A percentile compares a stretch with the other conserved stretches of the same genome.
phyloP scores from a whole-genome alignment of 2,888 invertebrate species.

The Agrotis segetum region DNA sequence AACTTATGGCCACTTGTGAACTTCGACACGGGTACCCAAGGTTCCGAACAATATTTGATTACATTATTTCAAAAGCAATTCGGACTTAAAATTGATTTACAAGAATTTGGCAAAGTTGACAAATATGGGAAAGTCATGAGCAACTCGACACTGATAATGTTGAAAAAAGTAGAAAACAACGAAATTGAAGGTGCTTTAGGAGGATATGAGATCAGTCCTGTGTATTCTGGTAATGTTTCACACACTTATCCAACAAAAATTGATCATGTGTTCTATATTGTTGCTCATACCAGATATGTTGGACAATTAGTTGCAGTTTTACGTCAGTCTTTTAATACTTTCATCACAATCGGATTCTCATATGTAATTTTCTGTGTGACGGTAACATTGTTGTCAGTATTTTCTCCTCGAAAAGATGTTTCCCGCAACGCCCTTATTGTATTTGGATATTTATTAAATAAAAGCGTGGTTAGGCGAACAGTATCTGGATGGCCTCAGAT shows the following conservation, averaged over 20 bases:
- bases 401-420: slow-evolving; percentile 58
- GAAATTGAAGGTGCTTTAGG: slow-evolving; percentile 68
- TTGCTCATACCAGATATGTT: slow-evolving; percentile 50
- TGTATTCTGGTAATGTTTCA: slow-evolving; percentile 39
- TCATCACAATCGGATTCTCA: slow-evolving; percentile 24
- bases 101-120: slow-evolving; percentile 58
- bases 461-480: slow-evolving; percentile 46
- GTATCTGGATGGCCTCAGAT: slow-evolving; percentile 59
- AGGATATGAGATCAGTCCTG: slow-evolving; percentile 24
- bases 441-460: slow-evolving; percentile 71
- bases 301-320: slow-evolving; percentile 54
- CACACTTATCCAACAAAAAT: slow-evolving; percentile 60
- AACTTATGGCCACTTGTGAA: slow-evolving; percentile 68
- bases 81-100: slow-evolving; percentile 60
- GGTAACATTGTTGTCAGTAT: slow-evolving; percentile 61
- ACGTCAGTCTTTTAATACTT: slow-evolving; percentile 15
- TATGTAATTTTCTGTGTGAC: slow-evolving; percentile 62
- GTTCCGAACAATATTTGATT: slow-evolving; percentile 66
- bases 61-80: slow-evolving; percentile 58
- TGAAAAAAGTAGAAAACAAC: slow-evolving; percentile 58
- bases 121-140: slow-evolving; percentile 64
- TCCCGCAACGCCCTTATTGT: slow-evolving; percentile 62
- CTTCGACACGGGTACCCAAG: slow-evolving; percentile 54
- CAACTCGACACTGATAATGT: slow-evolving; percentile 59
- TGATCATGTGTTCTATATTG: slow-evolving; percentile 51